Percentiles rank a stretch among this genome's conserved stretches.
Conservation (phyloP, 1,140 invertebrate species). For the Sarcophaga peregrina region DNA sequence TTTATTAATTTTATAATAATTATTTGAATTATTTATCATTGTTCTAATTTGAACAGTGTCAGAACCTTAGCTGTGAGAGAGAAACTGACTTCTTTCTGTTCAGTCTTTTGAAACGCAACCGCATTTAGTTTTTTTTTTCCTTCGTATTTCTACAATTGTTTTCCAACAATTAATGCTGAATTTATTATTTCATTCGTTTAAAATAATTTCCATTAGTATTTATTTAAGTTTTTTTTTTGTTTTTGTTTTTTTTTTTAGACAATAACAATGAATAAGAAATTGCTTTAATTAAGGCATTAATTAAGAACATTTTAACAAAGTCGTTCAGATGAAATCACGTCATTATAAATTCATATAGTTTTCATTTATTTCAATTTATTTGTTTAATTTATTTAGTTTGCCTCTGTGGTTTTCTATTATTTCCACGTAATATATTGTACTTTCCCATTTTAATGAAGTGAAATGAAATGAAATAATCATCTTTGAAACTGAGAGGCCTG, state of each 20-base stretch:
- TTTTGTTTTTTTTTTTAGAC: not conserved
- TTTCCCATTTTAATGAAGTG: too few species aligned
- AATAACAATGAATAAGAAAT: not conserved
- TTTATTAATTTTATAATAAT: too few species aligned
- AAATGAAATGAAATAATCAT: not conserved
- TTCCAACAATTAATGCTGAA: not conserved
- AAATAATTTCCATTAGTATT: not conserved
- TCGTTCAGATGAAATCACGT: slow-evolving; percentile 33
- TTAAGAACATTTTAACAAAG: slow-evolving; percentile 30
- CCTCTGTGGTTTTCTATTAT: not conserved
- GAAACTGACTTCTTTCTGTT: too few species aligned
- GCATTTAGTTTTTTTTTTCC: not conserved
- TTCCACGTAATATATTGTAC: not conserved
- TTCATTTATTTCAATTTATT: not conserved
- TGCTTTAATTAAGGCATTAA: slow-evolving; percentile 31
- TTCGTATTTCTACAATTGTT: not conserved
- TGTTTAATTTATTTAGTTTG: not conserved
- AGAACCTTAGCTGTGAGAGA: too few species aligned
- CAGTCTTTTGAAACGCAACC: too few species aligned
- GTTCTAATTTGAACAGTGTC: too few species aligned
- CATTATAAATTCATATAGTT: slow-evolving; percentile 23
- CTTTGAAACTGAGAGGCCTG: not conserved
- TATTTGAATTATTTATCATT: too few species aligned
- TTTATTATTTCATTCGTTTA: slow-evolving; percentile 3
- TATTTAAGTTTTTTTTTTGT: not conserved